These are phyloP conservation scores for Troides aeacus DNA, from an alignment of 2,888 invertebrate species.

Conservation along the genomic window DNA sequence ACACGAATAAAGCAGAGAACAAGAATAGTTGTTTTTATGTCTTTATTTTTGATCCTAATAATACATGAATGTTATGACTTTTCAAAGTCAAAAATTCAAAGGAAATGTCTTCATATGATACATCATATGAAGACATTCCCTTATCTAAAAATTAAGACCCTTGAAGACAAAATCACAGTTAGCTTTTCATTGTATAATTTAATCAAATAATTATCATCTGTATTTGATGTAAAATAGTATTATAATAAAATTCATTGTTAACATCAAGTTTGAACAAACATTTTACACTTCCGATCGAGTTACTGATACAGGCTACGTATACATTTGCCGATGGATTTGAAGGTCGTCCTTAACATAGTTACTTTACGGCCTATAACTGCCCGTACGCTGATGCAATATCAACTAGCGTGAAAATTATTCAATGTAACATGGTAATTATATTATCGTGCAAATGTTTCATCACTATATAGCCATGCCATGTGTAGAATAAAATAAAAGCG, in stretches of 20 bases:
- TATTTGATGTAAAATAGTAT: not conserved
- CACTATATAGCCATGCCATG: slow-evolving; percentile 8
- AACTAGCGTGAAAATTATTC: slow-evolving; percentile 19
- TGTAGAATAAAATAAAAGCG: slow-evolving; percentile 18
- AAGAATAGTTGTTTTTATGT: no score
- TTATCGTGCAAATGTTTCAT: slow-evolving; percentile 18
- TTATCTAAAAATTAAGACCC: no score
- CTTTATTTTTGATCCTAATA: no score
- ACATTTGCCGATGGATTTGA: slow-evolving; percentile 6
- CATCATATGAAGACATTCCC: no score
- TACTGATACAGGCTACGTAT: slow-evolving; percentile 13
- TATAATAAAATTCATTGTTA: slow-evolving; percentile 5
- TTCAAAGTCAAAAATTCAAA: no score
- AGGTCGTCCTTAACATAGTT: slow-evolving; percentile 3
- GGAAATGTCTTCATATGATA: no score
- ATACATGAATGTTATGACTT: no score
- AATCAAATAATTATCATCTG: not conserved
- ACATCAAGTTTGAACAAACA: slow-evolving; percentile 7
- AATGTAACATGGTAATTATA: slow-evolving; percentile 23
- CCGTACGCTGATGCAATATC: slow-evolving; percentile 1
- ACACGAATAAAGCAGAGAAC: no score
- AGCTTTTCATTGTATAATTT: not conserved
- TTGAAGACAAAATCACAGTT: no score
- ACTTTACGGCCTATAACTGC: slow-evolving; percentile 14
- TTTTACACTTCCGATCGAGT: slow-evolving; percentile 16